Evolutionary conservation across 1,140 invertebrate species (phyloP), one percentile per base, ranked within the genome.

Genomic region (Lamellibrachia luymesi): DNA sequence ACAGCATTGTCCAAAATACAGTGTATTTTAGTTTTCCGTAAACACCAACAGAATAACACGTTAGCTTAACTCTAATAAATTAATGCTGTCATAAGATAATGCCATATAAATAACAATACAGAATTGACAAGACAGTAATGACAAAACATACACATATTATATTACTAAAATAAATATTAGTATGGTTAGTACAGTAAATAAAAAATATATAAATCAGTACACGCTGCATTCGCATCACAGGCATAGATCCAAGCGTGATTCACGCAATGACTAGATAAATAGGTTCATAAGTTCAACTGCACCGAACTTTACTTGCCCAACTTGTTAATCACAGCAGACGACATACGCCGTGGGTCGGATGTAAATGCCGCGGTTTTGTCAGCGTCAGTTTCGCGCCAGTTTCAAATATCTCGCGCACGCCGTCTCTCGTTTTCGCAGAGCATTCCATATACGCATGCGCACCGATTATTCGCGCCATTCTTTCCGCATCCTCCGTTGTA

Each of bases 391-490:
- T 94, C 13, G 95, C 94, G 8, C 95, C 95, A 49, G 94, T 94
- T 92, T 94, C 94, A 92, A 96, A 96, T 49, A 96, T 94, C 80
- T 95, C 94, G 90, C 94, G 92, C 56, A 96, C 93, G 27, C 95
- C 95, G 22, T 95, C 94, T 51, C 95, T 94, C 13, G 94, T 95
- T 92, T 95, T 95, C 17, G 95, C 95, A 13, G 95, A 96, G 90
- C 95, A 96, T 92, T 96, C 95, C 80, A 95, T 90, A 92, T 96
- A 96, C 0, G 89, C 93, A 91, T 91, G 89, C 13, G 95, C 95
- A 52, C 94, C 93, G n/a, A 95, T 95, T 22, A 92, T 49, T n/a
- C 94, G 91, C 1, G 94, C 93, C 90, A 95, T 93, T 50, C 93
- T 93, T 91, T 93, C 64, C 22, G 95, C 95, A 92, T 95, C 95